Evolutionary conservation across 92 coral and sea anemone species (phyloP), one percentile per base, ranked within the genome.

Genomic region (Isaurus tuberculatus): DNA sequence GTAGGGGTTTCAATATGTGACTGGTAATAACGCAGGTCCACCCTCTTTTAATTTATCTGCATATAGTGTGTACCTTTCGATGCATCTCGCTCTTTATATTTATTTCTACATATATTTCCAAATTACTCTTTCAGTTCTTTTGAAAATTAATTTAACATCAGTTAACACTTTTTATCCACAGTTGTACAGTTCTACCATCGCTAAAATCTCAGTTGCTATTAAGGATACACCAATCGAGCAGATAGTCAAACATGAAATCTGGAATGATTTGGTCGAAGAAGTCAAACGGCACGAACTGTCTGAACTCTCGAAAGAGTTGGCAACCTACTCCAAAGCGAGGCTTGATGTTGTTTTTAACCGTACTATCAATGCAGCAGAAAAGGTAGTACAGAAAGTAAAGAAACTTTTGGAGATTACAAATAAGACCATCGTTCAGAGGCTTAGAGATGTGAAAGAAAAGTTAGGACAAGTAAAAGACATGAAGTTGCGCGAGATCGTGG

Each of bases 401-500:
- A 31, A 75, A 51, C 55, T 90, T 86, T 80, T 78, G 48, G 79
- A 73, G 22, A 83, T 84, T 55, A 36, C 91, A 17, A 85, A 89
- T 61, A 75, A 31, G 15, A 92, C 89, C 42, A 84, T 86, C 15
- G 78, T 79, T 16, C 75, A 83, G 75, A 79, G 30, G 63, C 71
- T 81, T 36, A 79, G 22, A 8, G 83, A 85, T 16, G 37, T 91
- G 67, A 72, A 83, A 44, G 89, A 86, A 68, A 84, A 79, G 91
- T 85, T 92, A 83, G 91, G 86, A 20, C 84, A 85, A 8, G 84
- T 94, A 40, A 97, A 89, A 65, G 81, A 84, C 61, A 90, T 90
- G 95, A 97, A 94, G 68, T 90, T 97, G 25, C 90, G 89, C 26
- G 99, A 97, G 68, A 79, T 94, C 70, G 85, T 91, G 20, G 98